Evolutionary conservation across 2,797 vertebrate species (phyloP).

Genomic region (Channallabes apus): DNA sequence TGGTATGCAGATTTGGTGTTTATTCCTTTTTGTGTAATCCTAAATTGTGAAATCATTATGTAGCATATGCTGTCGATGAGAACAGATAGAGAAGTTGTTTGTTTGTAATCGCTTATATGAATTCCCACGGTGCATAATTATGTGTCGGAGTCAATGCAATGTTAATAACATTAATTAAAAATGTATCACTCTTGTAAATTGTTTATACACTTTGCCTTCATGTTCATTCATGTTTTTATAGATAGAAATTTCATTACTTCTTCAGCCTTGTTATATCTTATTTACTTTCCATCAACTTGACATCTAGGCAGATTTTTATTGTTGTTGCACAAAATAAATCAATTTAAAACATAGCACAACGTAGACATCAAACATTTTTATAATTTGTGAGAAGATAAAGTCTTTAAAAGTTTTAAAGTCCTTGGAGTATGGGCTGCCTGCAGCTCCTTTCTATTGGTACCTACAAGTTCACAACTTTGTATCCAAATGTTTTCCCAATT

Average conservation of each 20-base stretch:
- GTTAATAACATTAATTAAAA: slow-evolving; percentile 9
- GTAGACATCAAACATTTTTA: no score
- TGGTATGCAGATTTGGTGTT: not conserved
- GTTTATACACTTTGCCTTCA: not conserved
- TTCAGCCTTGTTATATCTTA: not conserved
- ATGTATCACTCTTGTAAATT: not conserved
- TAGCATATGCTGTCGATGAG: not conserved
- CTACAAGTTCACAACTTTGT: no score
- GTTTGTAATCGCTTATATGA: slow-evolving; percentile 5
- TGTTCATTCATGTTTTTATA: not conserved
- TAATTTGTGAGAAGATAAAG: no score
- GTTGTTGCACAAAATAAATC: not conserved
- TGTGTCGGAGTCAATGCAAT: not conserved
- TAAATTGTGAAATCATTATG: not conserved
- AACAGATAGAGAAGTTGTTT: not conserved
- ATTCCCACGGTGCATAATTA: not conserved
- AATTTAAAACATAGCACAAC: not conserved
- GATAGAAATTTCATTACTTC: not conserved
- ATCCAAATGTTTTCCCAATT: no score
- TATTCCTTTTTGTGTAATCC: not conserved
- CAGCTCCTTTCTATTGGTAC: no score
- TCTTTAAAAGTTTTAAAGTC: no score
- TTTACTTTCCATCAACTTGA: not conserved
- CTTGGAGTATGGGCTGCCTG: no score
- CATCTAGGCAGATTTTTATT: not conserved